These are phyloP conservation scores for Temnothorax ravouxi DNA, from an alignment of 2,888 invertebrate genomes.

Conservation along the genomic window DNA sequence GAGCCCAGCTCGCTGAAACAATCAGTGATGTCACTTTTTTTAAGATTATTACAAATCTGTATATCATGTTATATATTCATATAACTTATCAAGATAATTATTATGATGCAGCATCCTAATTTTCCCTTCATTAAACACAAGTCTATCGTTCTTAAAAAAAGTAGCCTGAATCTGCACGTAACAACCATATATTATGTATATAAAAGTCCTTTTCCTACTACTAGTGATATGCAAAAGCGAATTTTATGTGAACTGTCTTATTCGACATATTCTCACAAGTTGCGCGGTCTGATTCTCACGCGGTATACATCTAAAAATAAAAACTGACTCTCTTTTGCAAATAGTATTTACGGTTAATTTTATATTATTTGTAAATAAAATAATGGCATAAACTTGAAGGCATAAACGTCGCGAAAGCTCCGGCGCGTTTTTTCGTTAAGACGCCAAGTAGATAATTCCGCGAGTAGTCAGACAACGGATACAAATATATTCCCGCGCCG, in stretches of 20 bases:
- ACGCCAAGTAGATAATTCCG: background rate
- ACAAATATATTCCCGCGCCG: background rate
- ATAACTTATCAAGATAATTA: background rate
- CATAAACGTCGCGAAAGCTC: constrained; percentile 18
- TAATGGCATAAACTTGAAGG: background rate
- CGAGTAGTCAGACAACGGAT: background rate
- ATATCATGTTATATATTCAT: background rate
- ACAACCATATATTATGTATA: background rate
- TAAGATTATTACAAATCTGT: background rate
- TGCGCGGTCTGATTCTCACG: constrained; percentile 58
- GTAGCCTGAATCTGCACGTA: background rate
- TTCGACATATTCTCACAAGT: constrained; percentile 45
- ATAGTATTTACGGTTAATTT: constrained; percentile 23
- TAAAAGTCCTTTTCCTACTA: constrained; percentile 12
- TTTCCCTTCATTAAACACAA: background rate
- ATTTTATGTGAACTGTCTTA: constrained; percentile 54
- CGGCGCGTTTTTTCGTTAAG: background rate
- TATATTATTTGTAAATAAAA: constrained; percentile 13
- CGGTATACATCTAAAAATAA: background rate
- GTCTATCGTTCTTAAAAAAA: background rate
- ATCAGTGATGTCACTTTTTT: background rate
- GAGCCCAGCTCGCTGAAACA: background rate
- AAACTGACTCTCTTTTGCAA: constrained; percentile 15
- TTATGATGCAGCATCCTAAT: background rate
- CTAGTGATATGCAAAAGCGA: constrained; percentile 67